Conservation (phyloP, 2,113 vertebrate genomes). For the Gracilinanus agilis region DNA sequence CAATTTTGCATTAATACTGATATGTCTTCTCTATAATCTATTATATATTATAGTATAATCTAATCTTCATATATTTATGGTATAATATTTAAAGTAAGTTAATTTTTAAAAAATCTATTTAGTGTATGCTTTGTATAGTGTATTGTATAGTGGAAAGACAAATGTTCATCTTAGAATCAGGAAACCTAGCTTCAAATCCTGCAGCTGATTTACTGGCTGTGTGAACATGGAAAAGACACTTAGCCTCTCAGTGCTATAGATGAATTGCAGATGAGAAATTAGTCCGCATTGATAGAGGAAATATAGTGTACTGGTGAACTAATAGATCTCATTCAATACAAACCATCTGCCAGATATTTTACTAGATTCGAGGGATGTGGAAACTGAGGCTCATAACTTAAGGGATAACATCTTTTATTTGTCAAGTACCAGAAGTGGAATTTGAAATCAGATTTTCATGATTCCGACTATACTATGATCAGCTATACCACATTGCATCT, state of each 20-base stretch:
- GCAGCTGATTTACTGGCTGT: neutral
- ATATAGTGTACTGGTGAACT: neutral
- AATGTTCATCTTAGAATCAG: neutral
- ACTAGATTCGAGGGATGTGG: neutral
- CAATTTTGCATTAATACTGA: slow-evolving; percentile 27
- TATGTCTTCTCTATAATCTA: too few species aligned
- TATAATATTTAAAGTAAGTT: neutral
- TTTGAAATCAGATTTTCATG: neutral
- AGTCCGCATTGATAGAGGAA: neutral
- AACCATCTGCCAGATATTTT: neutral
- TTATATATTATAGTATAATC: too few species aligned
- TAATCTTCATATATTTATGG: neutral
- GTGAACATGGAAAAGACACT: neutral
- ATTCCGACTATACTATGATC: neutral
- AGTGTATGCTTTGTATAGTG: neutral
- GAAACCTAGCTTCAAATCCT: neutral
- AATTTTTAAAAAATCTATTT: neutral
- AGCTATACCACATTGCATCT: neutral
- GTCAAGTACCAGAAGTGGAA: neutral
- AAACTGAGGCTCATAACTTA: neutral
- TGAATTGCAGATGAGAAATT: neutral
- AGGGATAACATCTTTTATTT: neutral
- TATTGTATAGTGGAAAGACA: neutral
- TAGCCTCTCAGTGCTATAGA: neutral
- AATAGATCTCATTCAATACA: neutral